Base-by-base conservation (phyloP, 30 jellyfish, hydroid and myxozoan genomes). In the Aurelia aurita region DNA sequence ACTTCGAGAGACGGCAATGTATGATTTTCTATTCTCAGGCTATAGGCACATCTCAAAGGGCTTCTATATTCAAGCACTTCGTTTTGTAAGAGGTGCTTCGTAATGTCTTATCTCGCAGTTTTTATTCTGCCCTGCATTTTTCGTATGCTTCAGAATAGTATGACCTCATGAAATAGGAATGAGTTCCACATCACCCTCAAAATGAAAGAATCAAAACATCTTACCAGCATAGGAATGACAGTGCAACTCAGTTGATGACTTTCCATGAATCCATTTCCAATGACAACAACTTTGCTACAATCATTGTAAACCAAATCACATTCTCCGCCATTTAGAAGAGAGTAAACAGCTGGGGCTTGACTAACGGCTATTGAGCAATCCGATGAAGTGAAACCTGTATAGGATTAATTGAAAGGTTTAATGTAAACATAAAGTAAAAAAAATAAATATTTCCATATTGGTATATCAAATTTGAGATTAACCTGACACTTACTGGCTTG, bases 251-350 rank as follows among this genome's bases (percentile, higher is more conserved):
- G 96, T 58, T 87, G 89, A 58, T 75, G 88, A 26, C 86, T 55
- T 25, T 87, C 96, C 96, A 87, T 87, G 44, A 87, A 87, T 39
- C 96, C 90, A 47, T 87, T 72, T 27, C 96, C 96, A 75, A 78
- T 62, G 16, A 87, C 80, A 27, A 73, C 85, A 35, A 69, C 85
- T 46, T 87, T 87, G 58, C 65, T 76, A 65, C 96, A 87, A 21
- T 70, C 89, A 69, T 76, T 58, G 86, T 87, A 72, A 11, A 51
- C 62, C 16, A 77, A 29, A 43, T 87, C 90, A 57, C 96, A 87
- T 43, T 61, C 69, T 7, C 85, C 86, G 18, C 85, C 69, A 28
- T 77, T 47, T 12, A 72, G 74, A 44, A 87, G 63, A 0, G 89
- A 68, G 47, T 72, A 72, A 12, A 87, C 90, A n/a, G 53, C 72